These are phyloP conservation scores for Diploptera punctata DNA, from an alignment of 2,888 invertebrate species.

Conservation along the genomic window DNA sequence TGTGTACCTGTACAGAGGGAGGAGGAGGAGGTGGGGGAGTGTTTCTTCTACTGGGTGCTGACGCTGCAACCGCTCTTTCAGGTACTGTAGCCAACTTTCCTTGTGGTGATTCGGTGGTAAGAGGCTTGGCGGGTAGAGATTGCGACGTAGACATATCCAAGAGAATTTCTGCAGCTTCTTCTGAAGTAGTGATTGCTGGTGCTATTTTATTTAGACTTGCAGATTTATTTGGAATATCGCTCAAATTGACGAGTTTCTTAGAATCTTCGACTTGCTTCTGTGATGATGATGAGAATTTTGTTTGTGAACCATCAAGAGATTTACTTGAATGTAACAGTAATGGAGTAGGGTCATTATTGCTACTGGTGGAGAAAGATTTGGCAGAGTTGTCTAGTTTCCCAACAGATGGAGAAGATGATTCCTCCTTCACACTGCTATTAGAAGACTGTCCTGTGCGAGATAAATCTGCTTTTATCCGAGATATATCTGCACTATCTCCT, in stretches of 20 bases:
- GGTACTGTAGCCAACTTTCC: conserved; percentile 51
- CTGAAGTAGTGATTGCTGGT: conserved; percentile 55
- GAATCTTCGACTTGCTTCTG: conserved; percentile 33
- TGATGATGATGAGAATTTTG: conserved; percentile 31
- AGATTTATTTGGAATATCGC: conserved; percentile 34
- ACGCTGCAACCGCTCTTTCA: conserved; percentile 63
- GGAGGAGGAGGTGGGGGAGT: conserved; percentile 54
- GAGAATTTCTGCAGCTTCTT: conserved; percentile 69
- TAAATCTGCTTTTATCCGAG: conserved; percentile 14
- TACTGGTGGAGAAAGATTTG: conserved; percentile 23
- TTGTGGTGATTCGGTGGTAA: conserved; percentile 48
- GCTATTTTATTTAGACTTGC: conserved; percentile 24
- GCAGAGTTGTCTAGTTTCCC: conserved; percentile 23
- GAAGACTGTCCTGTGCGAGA: conserved; percentile 4
- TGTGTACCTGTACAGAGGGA: conserved; percentile 75
- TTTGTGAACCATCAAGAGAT: conserved; percentile 28
- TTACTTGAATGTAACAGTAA: conserved; percentile 28
- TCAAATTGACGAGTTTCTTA: conserved; percentile 22
- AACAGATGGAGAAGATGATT: conserved; percentile 23
- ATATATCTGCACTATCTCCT: background rate
- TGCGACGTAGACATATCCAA: conserved; percentile 69
- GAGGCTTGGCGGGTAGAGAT: conserved; percentile 58
- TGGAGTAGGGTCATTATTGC: conserved; percentile 21
- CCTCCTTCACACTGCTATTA: conserved; percentile 13
- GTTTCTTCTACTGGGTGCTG: conserved; percentile 53